A percentile compares a stretch with the other conserved stretches of the same genome.
phyloP scores from a whole-genome alignment of 2,113 vertebrate species.

The Carollia perspicillata region DNA sequence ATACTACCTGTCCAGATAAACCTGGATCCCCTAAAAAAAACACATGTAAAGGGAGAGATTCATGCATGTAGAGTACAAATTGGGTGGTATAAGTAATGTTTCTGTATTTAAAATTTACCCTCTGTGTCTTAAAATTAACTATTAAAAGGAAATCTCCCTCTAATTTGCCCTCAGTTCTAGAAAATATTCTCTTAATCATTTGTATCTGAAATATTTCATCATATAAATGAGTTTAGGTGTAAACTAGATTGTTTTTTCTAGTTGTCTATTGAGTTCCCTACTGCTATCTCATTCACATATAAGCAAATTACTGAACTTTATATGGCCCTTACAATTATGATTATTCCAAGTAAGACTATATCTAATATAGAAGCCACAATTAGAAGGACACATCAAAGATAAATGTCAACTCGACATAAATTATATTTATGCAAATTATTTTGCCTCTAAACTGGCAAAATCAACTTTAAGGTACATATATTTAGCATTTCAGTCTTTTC shows the following conservation, averaged over 20 bases:
- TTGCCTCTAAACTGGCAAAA: neutral
- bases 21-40: constrained; percentile 83
- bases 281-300: neutral
- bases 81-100: constrained; percentile 80
- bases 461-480: neutral
- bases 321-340: neutral
- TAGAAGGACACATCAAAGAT: neutral
- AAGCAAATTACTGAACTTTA: constrained; percentile 5
- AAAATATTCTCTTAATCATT: constrained; percentile 19
- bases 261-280: neutral
- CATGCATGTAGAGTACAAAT: constrained; percentile 80
- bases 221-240: neutral
- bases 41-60: constrained; percentile 79
- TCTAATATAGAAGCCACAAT: neutral
- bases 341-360: neutral
- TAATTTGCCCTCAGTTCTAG: neutral
- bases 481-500: neutral
- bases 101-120: neutral
- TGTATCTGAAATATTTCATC: neutral
- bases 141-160: constrained; percentile 1
- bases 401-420: neutral
- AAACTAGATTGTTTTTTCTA: neutral
- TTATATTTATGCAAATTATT: neutral
- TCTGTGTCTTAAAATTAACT: neutral
- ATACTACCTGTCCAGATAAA: constrained; percentile 82